A percentile compares a stretch with the other conserved stretches of the same genome.
phyloP scores from a whole-genome alignment of 53 echinoderm and acorn worm genomes.

The Hippasteria phrygiana region DNA sequence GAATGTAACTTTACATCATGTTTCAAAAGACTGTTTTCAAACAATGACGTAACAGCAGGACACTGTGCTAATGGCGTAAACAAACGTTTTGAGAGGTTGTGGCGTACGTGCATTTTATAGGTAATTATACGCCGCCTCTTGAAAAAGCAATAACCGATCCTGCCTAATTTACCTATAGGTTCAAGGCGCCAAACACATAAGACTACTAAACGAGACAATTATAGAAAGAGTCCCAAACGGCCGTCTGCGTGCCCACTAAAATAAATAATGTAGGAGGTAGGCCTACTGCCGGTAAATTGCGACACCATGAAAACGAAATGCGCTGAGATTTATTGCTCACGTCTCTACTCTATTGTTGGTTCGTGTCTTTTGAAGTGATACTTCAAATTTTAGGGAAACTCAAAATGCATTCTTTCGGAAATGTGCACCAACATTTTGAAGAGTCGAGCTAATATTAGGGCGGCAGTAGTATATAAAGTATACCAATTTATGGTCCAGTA shows the following conservation, averaged over 20 bases:
- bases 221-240: neutral
- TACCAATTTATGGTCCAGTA: no score
- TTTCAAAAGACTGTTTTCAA: no score
- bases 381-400: constrained; percentile 7
- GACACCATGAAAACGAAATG: neutral
- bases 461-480: neutral
- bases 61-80: no score
- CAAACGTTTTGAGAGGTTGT: no score
- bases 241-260: neutral
- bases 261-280: neutral
- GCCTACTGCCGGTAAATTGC: neutral
- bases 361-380: constrained; percentile 42
- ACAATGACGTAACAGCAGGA: no score
- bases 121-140: no score
- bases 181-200: no score
- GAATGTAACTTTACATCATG: no score
- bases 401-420: neutral
- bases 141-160: no score
- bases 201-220: no score
- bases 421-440: neutral
- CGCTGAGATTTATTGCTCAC: neutral
- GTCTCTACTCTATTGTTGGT: neutral
- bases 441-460: neutral
- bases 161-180: no score
- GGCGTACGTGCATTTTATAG: no score